Evolutionary conservation across 1,140 invertebrate genomes (phyloP).

Genomic region (Pristionchus pacificus): DNA sequence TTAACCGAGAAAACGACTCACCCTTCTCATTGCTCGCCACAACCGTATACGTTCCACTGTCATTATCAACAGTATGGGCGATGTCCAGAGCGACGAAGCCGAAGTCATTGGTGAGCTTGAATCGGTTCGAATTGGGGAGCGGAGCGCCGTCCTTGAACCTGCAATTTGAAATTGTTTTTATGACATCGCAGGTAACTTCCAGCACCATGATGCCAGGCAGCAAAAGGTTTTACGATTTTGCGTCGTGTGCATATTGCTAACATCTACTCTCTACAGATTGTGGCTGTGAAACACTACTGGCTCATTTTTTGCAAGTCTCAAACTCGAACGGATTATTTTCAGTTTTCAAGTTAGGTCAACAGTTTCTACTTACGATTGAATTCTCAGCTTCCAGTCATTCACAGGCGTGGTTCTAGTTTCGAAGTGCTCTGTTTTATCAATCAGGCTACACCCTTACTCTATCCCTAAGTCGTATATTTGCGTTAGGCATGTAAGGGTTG

Average conservation of each 20-base stretch:
- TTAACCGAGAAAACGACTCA: slow-evolving; percentile 36
- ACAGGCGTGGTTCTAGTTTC: slow-evolving; percentile 90
- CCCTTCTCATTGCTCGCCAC: slow-evolving; percentile 42
- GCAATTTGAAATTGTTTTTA: not conserved
- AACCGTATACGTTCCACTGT: slow-evolving; percentile 59
- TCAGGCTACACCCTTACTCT: no score
- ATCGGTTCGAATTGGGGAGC: slow-evolving; percentile 47
- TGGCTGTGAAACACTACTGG: no score
- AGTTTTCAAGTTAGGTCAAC: no score
- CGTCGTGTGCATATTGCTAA: no score
- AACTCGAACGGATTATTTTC: no score
- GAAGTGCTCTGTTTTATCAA: slow-evolving; percentile 85
- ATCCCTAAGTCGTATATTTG: no score
- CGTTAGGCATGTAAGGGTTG: no score
- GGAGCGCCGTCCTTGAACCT: slow-evolving; percentile 53
- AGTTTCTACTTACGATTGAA: no score
- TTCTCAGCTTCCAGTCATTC: slow-evolving; percentile 77
- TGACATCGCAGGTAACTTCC: not conserved
- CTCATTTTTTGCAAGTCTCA: no score
- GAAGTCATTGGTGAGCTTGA: slow-evolving; percentile 48
- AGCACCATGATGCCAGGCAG: no score
- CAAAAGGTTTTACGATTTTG: no score
- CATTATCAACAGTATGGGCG: slow-evolving; percentile 61
- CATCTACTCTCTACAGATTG: no score
- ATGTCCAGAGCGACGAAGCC: slow-evolving; percentile 58